These are phyloP conservation scores for Daphoenositta chrysoptera DNA, from an alignment of 2,113 vertebrate genomes.

Conservation along the genomic window DNA sequence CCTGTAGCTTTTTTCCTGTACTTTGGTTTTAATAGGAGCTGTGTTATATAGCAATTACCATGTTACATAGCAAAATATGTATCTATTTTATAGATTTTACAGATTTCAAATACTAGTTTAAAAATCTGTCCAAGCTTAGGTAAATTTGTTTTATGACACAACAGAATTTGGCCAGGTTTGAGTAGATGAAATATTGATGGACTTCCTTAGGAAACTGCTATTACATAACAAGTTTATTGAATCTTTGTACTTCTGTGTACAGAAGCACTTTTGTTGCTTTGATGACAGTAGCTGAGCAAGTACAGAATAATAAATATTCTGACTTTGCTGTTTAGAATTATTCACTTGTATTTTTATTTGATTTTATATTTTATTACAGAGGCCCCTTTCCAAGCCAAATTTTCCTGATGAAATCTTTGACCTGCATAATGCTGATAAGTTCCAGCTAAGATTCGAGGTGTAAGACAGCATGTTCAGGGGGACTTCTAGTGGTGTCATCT, in stretches of 20 bases:
- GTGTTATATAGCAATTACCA: neutral
- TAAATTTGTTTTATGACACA: neutral
- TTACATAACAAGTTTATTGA: neutral
- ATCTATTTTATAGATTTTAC: neutral
- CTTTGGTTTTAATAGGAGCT: neutral
- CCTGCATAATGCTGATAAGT: neutral
- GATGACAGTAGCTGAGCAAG: neutral
- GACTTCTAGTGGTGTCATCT: neutral
- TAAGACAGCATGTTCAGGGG: neutral
- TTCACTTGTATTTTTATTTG: neutral
- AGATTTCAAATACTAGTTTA: neutral
- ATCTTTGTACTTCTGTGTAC: neutral
- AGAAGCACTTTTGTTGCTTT: neutral
- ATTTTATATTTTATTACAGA: neutral
- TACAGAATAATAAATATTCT: neutral
- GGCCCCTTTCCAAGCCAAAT: neutral
- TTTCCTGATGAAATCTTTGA: neutral
- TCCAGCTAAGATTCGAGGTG: neutral
- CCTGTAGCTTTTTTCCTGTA: neutral
- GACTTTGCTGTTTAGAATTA: neutral
- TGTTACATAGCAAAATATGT: neutral
- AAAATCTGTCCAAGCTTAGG: neutral
- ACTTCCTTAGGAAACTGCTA: neutral
- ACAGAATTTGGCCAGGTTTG: neutral
- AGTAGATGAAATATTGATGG: neutral